A percentile compares a stretch with the other conserved stretches of the same genome.
Evolutionary conservation across 2,888 invertebrate genomes (phyloP).

Genomic region (Chloroclystis v-ata): DNA sequence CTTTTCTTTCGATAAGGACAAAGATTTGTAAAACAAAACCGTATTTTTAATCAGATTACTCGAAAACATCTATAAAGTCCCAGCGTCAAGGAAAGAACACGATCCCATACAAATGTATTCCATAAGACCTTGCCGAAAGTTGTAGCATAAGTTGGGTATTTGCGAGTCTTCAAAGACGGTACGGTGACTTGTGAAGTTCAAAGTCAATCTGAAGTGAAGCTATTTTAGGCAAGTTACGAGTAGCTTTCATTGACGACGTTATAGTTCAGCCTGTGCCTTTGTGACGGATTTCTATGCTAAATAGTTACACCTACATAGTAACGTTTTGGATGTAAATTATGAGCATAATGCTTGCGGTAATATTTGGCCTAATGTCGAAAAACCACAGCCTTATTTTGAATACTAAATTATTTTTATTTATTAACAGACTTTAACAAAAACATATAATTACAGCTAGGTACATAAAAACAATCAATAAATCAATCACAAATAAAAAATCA

Average conservation of each 20-base stretch:
- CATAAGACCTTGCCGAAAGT: slow-evolving; percentile 18
- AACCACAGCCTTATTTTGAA: no score
- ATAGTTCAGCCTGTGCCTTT: slow-evolving; percentile 34
- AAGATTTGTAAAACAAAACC: no score
- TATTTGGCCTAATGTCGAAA: no score
- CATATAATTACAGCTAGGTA: no score
- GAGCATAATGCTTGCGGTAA: no score
- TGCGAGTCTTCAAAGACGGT: slow-evolving; percentile 38
- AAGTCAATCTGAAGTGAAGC: slow-evolving; percentile 42
- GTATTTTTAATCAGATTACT: no score
- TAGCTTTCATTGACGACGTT: slow-evolving; percentile 35
- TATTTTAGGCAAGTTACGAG: slow-evolving; percentile 44
- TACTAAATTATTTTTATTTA: no score
- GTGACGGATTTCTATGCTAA: slow-evolving; percentile 31
- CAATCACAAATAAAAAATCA: no score
- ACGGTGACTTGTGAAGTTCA: slow-evolving; percentile 43
- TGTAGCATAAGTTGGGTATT: slow-evolving; percentile 34
- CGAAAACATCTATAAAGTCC: not conserved
- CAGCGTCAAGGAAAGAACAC: slow-evolving; percentile 36
- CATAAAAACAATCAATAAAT: no score
- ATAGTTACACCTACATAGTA: slow-evolving; percentile 14
- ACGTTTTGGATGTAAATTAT: no score
- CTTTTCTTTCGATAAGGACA: no score
- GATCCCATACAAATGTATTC: slow-evolving; percentile 5
- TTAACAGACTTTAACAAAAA: no score